These are phyloP conservation scores for Nomada goodeniana DNA, from an alignment of 2,888 invertebrate species.

Conservation along the genomic window DNA sequence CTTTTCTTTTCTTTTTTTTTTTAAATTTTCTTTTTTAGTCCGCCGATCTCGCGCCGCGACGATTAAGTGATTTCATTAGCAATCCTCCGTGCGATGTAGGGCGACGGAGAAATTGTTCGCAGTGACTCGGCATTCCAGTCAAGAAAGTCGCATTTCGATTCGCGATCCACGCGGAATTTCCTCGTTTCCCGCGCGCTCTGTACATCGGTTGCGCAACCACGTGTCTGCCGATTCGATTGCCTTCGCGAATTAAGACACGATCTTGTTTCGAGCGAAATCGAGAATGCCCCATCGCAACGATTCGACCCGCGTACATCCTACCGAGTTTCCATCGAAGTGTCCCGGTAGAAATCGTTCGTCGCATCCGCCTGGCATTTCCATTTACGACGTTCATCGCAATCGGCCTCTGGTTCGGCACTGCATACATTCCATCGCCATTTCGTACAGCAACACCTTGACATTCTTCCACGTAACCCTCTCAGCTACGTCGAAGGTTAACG, in stretches of 20 bases:
- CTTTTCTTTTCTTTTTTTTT: background rate
- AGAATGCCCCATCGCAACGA: background rate
- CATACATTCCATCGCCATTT: background rate
- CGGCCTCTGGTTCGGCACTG: background rate
- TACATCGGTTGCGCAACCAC: conserved; percentile 29
- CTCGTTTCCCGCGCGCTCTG: conserved; percentile 21
- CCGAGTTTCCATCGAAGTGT: background rate
- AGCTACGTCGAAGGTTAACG: conserved; percentile 18
- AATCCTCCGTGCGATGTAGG: background rate
- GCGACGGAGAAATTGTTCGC: conserved; percentile 28
- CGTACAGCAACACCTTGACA: conserved; percentile 2
- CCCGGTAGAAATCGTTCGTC: background rate
- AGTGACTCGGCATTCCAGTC: conserved; percentile 73
- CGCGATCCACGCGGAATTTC: conserved; percentile 56
- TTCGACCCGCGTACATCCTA: conserved; percentile 7
- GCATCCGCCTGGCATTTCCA: background rate
- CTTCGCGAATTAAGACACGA: conserved; percentile 14
- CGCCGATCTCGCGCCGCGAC: background rate
- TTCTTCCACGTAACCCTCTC: conserved; percentile 7
- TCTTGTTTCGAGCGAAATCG: background rate
- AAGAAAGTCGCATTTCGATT: conserved; percentile 76
- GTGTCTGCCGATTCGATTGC: background rate
- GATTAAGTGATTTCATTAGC: conserved; percentile 15
- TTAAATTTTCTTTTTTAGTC: background rate
- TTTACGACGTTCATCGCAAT: background rate